phyloP scores from a whole-genome alignment of 2,797 vertebrate genomes.

The Huso huso region DNA sequence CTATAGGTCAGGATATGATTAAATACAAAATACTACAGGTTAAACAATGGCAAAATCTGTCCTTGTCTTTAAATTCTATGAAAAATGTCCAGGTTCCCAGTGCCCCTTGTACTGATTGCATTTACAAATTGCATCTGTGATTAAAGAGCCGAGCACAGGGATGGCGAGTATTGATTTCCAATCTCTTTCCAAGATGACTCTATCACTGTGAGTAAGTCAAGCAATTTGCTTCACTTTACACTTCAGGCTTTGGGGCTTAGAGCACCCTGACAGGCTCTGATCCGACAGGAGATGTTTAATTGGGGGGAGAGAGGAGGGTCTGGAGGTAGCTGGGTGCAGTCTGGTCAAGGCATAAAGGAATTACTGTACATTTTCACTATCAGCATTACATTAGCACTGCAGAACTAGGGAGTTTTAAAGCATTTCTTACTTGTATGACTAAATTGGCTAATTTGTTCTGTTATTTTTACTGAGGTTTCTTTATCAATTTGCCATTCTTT shows the following conservation, averaged over 20 bases:
- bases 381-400: conserved; percentile 32
- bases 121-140: conserved; percentile 48
- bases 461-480: conserved; percentile 24
- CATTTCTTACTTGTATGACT: conserved; percentile 14
- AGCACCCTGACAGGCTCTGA: conserved; percentile 42
- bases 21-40: too few species aligned
- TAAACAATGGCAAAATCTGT: too few species aligned
- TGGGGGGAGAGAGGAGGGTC: too few species aligned
- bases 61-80: neutral
- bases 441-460: conserved; percentile 31
- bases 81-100: conserved; percentile 27
- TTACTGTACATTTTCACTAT: conserved; percentile 43
- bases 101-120: conserved; percentile 34
- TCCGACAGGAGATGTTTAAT: conserved; percentile 53
- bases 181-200: conserved; percentile 49
- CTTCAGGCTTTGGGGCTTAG: conserved; percentile 38
- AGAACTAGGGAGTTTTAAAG: conserved; percentile 25
- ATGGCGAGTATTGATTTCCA: conserved; percentile 64
- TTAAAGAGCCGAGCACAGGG: conserved; percentile 35
- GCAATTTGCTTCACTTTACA: conserved; percentile 46
- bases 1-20: too few species aligned
- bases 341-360: too few species aligned
- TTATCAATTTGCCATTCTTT: conserved; percentile 6
- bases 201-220: conserved; percentile 42
- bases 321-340: too few species aligned